These are phyloP conservation scores for Drosophila longiperda DNA, from an alignment of 2,888 invertebrate genomes.

Conservation along the genomic window DNA sequence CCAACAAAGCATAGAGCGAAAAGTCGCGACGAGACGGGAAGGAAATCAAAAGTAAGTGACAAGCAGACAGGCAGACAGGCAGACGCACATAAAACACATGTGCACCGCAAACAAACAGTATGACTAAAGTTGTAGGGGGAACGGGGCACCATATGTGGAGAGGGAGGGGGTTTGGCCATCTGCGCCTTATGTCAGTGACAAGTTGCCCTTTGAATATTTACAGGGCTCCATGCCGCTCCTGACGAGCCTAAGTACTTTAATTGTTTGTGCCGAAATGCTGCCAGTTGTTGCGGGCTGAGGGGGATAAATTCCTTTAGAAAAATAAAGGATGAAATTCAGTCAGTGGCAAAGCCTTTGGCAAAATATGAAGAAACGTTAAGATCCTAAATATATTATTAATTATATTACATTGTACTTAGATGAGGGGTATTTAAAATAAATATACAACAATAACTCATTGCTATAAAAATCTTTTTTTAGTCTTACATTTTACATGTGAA, in stretches of 20 bases:
- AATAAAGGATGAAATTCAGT: background rate
- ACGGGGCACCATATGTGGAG: background rate
- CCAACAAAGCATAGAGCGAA: slow-evolving; percentile 8
- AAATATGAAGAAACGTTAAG: background rate
- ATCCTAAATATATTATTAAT: background rate
- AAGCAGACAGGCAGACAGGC: slow-evolving; percentile 75
- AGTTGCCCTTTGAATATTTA: slow-evolving; percentile 69
- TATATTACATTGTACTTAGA: background rate
- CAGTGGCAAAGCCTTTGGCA: slow-evolving; percentile 1
- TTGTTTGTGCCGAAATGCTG: slow-evolving; percentile 61
- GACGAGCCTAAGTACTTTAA: slow-evolving; percentile 67
- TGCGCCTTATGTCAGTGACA: slow-evolving; percentile 58
- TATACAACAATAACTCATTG: background rate
- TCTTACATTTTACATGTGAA: background rate
- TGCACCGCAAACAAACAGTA: slow-evolving; percentile 78
- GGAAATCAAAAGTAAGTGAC: slow-evolving; percentile 81
- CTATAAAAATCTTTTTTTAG: background rate
- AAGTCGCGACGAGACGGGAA: slow-evolving; percentile 36
- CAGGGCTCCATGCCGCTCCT: slow-evolving; percentile 36
- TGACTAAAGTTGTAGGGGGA: slow-evolving; percentile 37
- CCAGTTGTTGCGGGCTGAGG: slow-evolving; percentile 2
- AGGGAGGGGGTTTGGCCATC: background rate
- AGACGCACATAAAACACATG: slow-evolving; percentile 78
- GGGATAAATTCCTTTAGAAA: background rate
- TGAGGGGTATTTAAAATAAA: background rate